Evolutionary conservation across 2,797 vertebrate species (phyloP), one percentile per base, ranked within the genome.

Genomic region (Zalophus californianus): DNA sequence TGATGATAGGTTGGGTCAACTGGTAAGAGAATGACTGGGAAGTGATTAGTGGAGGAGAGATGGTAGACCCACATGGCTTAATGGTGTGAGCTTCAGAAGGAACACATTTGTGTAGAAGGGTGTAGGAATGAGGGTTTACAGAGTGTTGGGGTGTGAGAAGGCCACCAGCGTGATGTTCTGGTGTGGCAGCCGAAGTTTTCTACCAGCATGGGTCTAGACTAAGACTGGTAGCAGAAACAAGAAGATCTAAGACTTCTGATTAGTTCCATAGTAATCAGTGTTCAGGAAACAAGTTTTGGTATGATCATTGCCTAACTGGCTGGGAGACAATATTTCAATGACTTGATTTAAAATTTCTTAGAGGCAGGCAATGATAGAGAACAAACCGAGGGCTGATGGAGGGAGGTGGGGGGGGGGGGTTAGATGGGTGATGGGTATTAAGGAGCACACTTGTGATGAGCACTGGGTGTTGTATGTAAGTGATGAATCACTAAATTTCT

Each of bases 271-370:
- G 20, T 75, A 58, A 20, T 62, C 79, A 27, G 5, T 88, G 66
- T 78, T 96, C 41, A 80, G 50, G 50, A 92, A 80, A 21, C 27
- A 90, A 23, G 44, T 66, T 79, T 86, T 91, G 48, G 21, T 64
- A 50, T 90, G 27, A 72, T 11, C 27, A 90, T 60, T 92, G 68
- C 54, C n/a, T 91, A 13, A 50, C 32, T 10, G n/a, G 16, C 41
- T 66, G 20, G 64, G n/a, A 88, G 44, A 48, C n/a, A 48, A 3
- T 77, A 35, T 85, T 56, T 58, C 20, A 94, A 1, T 90, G 50
- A 82, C 68, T 88, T 93, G 54, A 85, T 52, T 93, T 73, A 73
- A 95, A 94, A 83, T 14, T 82, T 75, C 23, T 86, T 64, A 50
- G 73, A 50, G 27, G 27, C 15, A 20, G 44, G 27, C 44, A 32